Base-by-base conservation (phyloP, 2,113 vertebrate species). In the Scytalopus superciliaris region DNA sequence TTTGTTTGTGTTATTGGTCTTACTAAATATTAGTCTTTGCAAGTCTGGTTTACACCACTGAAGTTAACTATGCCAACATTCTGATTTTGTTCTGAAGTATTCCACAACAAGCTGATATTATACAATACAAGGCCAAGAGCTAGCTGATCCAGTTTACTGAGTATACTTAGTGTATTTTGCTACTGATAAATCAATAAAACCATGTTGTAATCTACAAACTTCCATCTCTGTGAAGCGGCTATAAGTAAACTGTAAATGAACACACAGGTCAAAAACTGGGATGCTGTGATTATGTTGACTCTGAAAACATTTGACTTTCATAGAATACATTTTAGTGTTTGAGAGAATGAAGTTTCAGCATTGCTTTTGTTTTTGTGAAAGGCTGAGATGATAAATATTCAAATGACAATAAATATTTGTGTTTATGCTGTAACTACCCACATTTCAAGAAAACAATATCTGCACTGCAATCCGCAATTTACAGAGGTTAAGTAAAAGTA, bases 111-210 rank as follows among this genome's bases (percentile, higher is more conserved):
- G 96, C 92, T 97, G 94, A 97, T 95, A 73, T 97, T 97, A 95
- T 96, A 93, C 89, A 92, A 95, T 94, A 95, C 86, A 91, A 95
- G 76, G 56, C 78, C 86, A 90, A 95, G 92, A 97, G 92, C 96
- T 96, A 96, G 76, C 90, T 2, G 80, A 97, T 97, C 94, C 85
- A 96, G 95, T 97, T 98, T 97, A 97, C 89, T 96, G 84, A 97
- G 94, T 95, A 96, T 97, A 92, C 94, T 96, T 96, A 94, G 95
- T 94, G 94, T 98, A 98, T 97, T 98, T 96, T 98, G 75, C 97
- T 96, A 97, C 96, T 96, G 97, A 97, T 98, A 98, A 98, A 98
- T 98, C 97, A 98, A 97, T 98, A 98, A 96, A 96, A 93, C 85
- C 93, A 94, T 97, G 95, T 94, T 98, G 96, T 97, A 97, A 96